phyloP scores from a whole-genome alignment of 2,113 vertebrate species.

The Colistium nudipinnis region DNA sequence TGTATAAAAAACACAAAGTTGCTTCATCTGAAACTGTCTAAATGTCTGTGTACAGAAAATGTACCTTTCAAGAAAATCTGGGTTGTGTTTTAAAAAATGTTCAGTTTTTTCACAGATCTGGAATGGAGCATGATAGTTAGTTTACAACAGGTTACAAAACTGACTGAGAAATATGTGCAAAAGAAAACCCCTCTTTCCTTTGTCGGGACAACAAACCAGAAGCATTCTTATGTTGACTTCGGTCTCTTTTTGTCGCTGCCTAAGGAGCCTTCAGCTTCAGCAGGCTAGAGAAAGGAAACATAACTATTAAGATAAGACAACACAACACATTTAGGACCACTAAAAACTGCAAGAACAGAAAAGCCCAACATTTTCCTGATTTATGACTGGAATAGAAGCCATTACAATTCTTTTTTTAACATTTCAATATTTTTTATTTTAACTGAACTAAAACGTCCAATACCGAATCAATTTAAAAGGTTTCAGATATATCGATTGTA shows the following conservation, averaged over 20 bases:
- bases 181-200: not conserved
- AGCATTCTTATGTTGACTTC: constrained; percentile 56
- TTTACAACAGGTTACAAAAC: not conserved
- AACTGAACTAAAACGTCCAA: not conserved
- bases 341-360: not conserved
- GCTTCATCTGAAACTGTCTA: not conserved
- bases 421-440: not conserved
- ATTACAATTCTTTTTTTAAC: not conserved
- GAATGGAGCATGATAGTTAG: constrained; percentile 3
- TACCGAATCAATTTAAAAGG: not conserved
- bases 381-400: not conserved
- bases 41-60: not conserved
- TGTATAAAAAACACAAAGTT: not conserved
- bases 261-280: constrained; percentile 32
- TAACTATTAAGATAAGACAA: constrained; percentile 1
- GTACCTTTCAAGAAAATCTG: too few relatives aligned
- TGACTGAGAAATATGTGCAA: not conserved
- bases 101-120: not conserved
- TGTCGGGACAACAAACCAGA: not conserved
- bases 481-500: not conserved
- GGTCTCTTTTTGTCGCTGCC: constrained; percentile 59
- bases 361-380: not conserved
- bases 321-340: not conserved
- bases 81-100: too few relatives aligned
- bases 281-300: constrained; percentile 38